Evolutionary conservation across 1,140 invertebrate genomes (phyloP).

Genomic region (Micrasema minimum): DNA sequence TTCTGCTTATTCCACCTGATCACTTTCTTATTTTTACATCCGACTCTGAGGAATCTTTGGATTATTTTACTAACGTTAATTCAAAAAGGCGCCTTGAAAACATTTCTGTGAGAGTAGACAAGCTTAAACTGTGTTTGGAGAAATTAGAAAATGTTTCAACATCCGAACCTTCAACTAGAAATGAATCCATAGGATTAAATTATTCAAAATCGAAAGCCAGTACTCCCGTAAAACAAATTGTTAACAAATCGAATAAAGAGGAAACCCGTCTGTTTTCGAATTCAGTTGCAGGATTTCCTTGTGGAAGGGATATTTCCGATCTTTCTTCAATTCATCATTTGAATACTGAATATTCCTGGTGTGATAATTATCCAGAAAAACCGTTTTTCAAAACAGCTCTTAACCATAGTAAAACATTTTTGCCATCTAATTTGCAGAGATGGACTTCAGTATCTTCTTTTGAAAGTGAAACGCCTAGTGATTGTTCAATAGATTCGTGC

Average conservation of each 20-base stretch:
- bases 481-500: constrained; percentile 25
- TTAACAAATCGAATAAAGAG: neutral
- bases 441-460: constrained; percentile 35
- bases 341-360: too few relatives aligned
- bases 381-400: neutral
- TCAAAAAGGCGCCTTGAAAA: constrained; percentile 62
- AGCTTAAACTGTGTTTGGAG: constrained; percentile 69
- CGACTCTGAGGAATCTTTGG: constrained; percentile 65
- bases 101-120: constrained; percentile 71
- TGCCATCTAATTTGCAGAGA: constrained; percentile 21
- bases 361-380: too few relatives aligned
- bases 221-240: neutral
- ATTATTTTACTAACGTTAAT: neutral
- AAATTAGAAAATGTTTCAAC: constrained; percentile 58
- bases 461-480: constrained; percentile 31
- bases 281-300: too few relatives aligned
- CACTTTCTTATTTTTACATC: constrained; percentile 71
- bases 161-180: constrained; percentile 30
- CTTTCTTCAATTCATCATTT: neutral
- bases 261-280: too few relatives aligned
- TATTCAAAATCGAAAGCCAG: constrained; percentile 1
- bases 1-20: constrained; percentile 80
- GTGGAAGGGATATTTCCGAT: neutral
- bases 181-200: neutral
- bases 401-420: neutral